Evolutionary conservation across 2,797 vertebrate species (phyloP).

Genomic region (Clarias laeviceps): DNA sequence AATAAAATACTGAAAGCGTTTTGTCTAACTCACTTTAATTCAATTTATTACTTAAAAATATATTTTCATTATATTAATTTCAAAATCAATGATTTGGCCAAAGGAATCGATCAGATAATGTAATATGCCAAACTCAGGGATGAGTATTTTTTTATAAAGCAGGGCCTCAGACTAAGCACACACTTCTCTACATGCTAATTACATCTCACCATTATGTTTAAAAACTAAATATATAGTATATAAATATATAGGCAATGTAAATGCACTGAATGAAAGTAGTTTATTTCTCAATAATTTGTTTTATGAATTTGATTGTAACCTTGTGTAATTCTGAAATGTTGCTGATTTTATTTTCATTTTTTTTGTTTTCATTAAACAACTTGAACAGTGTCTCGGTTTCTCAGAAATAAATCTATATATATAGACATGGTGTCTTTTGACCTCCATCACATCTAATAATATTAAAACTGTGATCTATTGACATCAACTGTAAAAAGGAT

Average conservation of each 20-base stretch:
- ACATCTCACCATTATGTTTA: not conserved
- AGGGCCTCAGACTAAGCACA: not conserved
- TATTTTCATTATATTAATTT: not conserved
- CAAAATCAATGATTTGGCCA: not conserved
- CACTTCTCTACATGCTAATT: not conserved
- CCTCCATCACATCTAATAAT: not conserved
- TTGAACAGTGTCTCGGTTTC: not conserved
- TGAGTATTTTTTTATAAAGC: not conserved
- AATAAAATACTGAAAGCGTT: not conserved
- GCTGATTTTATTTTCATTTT: not conserved
- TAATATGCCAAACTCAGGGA: not conserved
- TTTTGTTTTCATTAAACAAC: not conserved
- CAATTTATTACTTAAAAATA: not conserved
- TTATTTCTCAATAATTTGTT: not conserved
- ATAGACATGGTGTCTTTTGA: not conserved
- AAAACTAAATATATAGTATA: not conserved
- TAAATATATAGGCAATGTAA: too few species aligned
- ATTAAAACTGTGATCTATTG: not conserved
- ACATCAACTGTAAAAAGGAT: conserved; percentile 19
- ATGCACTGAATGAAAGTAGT: not conserved
- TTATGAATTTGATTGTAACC: not conserved
- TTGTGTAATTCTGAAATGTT: not conserved
- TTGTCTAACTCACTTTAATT: not conserved
- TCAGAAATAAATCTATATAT: not conserved
- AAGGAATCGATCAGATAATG: not conserved